phyloP scores from a whole-genome alignment of 2,888 invertebrate species.

The Nomada ruficornis region DNA sequence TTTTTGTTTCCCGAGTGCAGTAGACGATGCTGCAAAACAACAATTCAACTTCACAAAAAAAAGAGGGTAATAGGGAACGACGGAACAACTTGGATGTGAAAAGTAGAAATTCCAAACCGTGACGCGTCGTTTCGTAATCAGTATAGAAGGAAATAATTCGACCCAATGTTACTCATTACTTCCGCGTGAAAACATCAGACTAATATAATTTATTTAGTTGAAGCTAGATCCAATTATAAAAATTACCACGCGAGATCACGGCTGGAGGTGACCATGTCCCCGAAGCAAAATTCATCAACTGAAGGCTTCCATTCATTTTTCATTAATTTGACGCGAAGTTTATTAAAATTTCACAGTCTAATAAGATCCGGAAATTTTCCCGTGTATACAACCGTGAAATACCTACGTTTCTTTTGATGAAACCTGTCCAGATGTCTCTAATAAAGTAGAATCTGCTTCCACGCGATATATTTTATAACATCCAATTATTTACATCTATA shows the following conservation, averaged over 20 bases:
- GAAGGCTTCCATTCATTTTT: background rate
- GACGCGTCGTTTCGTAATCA: too few species aligned
- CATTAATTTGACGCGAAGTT: background rate
- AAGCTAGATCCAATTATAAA: constrained; percentile 1
- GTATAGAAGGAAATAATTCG: too few species aligned
- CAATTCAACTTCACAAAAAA: background rate
- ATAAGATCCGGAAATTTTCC: background rate
- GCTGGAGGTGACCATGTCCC: too few species aligned
- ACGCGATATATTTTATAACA: too few species aligned
- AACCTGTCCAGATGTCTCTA: background rate
- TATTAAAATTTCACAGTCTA: constrained; percentile 14
- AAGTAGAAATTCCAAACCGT: too few species aligned
- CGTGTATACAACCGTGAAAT: too few species aligned
- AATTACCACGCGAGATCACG: background rate
- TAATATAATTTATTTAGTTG: constrained; percentile 4
- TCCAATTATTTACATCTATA: too few species aligned
- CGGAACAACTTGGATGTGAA: too few species aligned
- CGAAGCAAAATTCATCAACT: background rate
- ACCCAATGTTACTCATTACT: background rate
- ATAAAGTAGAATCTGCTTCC: background rate
- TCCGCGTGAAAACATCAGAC: background rate
- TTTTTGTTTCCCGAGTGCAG: background rate
- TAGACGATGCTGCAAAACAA: background rate
- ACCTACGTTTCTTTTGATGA: background rate
- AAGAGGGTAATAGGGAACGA: too few species aligned